Conservation (phyloP, 2,113 vertebrate species). For the Mustelus asterias region DNA sequence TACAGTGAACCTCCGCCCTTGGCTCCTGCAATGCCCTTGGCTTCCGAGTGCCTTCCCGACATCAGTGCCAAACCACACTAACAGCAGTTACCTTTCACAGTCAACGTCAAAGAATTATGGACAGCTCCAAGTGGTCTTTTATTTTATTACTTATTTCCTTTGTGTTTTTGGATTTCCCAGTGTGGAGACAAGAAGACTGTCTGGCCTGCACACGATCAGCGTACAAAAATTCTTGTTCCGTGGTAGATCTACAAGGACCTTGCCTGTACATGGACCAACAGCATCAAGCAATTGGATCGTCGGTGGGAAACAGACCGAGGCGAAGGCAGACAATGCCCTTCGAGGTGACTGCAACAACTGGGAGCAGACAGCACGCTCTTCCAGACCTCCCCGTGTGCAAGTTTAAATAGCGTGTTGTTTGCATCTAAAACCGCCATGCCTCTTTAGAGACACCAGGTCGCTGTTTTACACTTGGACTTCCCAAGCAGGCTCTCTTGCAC, state of each 20-base stretch:
- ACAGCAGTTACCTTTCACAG: not conserved
- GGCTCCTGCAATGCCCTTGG: not conserved
- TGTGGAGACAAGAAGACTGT: not conserved
- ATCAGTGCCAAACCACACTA: not conserved
- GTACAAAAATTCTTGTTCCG: not conserved
- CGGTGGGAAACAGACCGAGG: not conserved
- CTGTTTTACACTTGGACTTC: slow-evolving; percentile 11
- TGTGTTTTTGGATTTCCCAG: no score
- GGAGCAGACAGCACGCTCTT: no score
- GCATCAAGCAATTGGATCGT: no score
- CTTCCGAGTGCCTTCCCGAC: not conserved
- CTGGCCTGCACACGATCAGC: not conserved
- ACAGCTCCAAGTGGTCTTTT: not conserved
- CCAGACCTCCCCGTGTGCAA: not conserved
- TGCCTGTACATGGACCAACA: no score
- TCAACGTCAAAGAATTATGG: not conserved
- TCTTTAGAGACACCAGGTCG: slow-evolving; percentile 28
- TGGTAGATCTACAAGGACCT: not conserved
- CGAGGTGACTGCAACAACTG: no score
- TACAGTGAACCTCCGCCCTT: not conserved
- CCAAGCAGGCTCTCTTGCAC: not conserved
- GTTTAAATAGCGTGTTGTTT: not conserved
- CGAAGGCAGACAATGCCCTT: no score
- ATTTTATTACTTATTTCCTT: not conserved
- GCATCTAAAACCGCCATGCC: not conserved